These are phyloP conservation scores for Dipodomys stephensi DNA, from an alignment of 2,113 vertebrate genomes.

Conservation along the genomic window DNA sequence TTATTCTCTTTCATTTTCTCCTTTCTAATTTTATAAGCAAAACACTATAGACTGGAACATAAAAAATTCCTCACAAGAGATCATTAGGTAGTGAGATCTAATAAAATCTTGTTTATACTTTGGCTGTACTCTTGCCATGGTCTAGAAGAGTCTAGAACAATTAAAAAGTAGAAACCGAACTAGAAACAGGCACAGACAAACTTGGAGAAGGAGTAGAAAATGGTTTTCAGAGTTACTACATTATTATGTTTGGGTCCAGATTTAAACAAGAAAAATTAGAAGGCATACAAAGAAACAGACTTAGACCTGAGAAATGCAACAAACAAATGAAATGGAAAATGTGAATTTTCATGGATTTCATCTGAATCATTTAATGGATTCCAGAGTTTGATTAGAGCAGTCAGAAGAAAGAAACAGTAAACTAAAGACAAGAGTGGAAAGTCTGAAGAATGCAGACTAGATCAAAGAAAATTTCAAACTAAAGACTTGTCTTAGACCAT, in stretches of 20 bases:
- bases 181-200: not conserved
- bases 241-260: not conserved
- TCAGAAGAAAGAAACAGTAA: not conserved
- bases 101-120: not conserved
- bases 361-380: not conserved
- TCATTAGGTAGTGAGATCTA: not conserved
- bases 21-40: not conserved
- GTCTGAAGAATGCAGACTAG: not conserved
- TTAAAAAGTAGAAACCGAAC: not conserved
- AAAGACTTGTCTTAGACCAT: not conserved
- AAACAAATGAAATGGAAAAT: not conserved
- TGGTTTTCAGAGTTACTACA: no score
- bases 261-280: not conserved
- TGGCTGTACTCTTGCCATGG: no score
- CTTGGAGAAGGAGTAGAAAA: not conserved
- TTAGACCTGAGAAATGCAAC: not conserved
- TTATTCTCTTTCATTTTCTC: not conserved
- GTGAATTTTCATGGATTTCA: no score
- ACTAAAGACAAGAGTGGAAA: not conserved
- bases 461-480: not conserved
- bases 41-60: not conserved
- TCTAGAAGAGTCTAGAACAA: not conserved
- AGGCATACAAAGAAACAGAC: not conserved
- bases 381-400: not conserved
- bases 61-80: not conserved